Evolutionary conservation across 2,113 vertebrate genomes (phyloP).

Genomic region (Columba livia): DNA sequence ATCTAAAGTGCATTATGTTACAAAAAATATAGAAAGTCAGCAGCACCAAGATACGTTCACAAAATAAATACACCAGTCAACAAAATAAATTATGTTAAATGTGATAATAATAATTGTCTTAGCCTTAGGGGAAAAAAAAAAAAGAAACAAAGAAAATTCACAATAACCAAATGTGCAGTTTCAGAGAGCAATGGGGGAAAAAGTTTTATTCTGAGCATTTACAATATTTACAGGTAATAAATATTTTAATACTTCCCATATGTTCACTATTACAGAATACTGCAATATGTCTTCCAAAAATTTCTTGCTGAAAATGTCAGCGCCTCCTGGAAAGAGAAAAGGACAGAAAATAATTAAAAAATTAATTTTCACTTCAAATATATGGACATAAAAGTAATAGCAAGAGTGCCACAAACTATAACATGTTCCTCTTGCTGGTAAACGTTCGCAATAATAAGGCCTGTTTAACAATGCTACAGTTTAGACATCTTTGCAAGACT

Average conservation of each 20-base stretch:
- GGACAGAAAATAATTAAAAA: conserved; percentile 1
- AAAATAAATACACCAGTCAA: conserved; percentile 94
- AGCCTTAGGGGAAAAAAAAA: conserved; percentile 60
- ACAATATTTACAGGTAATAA: conserved; percentile 86
- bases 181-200: conserved; percentile 63
- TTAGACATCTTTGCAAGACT: neutral
- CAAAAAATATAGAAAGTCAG: conserved; percentile 92
- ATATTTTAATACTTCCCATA: conserved; percentile 84
- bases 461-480: neutral
- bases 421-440: neutral
- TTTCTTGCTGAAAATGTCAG: conserved; percentile 70
- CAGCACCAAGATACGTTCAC: conserved; percentile 95
- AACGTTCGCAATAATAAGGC: neutral
- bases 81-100: conserved; percentile 92
- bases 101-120: conserved; percentile 77
- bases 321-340: conserved; percentile 71
- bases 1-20: conserved; percentile 98
- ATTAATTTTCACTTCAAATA: conserved; percentile 11
- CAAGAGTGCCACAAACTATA: neutral
- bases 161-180: conserved; percentile 80
- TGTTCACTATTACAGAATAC: conserved; percentile 81
- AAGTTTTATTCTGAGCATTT: conserved; percentile 78
- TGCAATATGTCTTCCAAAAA: conserved; percentile 76
- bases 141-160: conserved; percentile 62
- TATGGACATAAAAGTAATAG: neutral